phyloP scores from a whole-genome alignment of 1,140 invertebrate genomes.

The Chymomyza costata region DNA sequence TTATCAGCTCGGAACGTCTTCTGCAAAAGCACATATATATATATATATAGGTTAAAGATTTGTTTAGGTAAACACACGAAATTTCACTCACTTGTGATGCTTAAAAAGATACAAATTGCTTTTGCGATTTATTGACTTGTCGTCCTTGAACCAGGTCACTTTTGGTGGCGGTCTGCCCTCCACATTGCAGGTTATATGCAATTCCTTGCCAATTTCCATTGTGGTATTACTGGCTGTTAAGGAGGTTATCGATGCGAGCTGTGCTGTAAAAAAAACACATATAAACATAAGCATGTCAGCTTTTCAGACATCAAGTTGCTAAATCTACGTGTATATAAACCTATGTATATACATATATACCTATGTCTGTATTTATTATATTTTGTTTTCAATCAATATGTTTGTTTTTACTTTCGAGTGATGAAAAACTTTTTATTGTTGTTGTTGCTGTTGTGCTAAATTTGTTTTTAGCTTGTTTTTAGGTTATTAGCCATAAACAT shows the following conservation, averaged over 20 bases:
- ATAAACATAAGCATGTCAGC: slow-evolving; percentile 17
- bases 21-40: slow-evolving; percentile 75
- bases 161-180: slow-evolving; percentile 82
- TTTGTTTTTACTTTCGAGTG: too few relatives aligned
- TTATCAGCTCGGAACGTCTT: slow-evolving; percentile 85
- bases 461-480: too few relatives aligned
- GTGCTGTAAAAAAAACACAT: slow-evolving; percentile 65
- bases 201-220: slow-evolving; percentile 76
- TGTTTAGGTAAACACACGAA: background rate
- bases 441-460: too few relatives aligned
- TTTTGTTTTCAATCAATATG: background rate
- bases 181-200: slow-evolving; percentile 82
- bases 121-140: slow-evolving; percentile 76
- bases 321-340: background rate
- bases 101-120: slow-evolving; percentile 75
- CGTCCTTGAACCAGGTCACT: slow-evolving; percentile 85
- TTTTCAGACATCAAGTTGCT: background rate
- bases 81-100: slow-evolving; percentile 66
- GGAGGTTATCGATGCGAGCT: slow-evolving; percentile 68
- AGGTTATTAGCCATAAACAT: too few relatives aligned
- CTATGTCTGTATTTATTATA: background rate
- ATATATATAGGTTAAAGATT: slow-evolving; percentile 6
- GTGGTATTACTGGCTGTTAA: slow-evolving; percentile 59
- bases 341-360: background rate
- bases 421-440: too few relatives aligned